A percentile compares a stretch with the other conserved stretches of the same genome.
Conservation (phyloP, 2,888 invertebrate genomes). For the Aphodius sticticus region DNA sequence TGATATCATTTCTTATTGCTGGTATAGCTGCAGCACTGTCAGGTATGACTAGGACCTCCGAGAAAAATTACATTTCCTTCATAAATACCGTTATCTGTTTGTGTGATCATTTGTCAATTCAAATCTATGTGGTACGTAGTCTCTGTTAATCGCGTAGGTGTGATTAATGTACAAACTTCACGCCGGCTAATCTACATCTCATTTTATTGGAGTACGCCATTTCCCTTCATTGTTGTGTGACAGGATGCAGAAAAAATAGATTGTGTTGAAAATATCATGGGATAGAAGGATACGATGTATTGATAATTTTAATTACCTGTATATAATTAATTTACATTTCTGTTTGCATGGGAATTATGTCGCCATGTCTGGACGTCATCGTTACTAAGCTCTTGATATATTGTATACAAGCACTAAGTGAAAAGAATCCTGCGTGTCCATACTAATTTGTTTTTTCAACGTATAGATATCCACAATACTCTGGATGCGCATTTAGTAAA, state of each 20-base stretch:
- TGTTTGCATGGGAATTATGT: too few species aligned
- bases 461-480: too few species aligned
- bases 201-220: not conserved
- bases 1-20: slow-evolving; percentile 89
- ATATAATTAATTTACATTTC: not conserved
- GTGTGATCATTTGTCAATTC: not conserved
- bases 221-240: not conserved
- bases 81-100: not conserved
- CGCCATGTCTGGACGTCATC: too few species aligned
- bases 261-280: not conserved
- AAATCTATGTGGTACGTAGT: not conserved
- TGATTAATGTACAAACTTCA: not conserved
- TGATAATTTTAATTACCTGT: not conserved
- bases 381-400: too few species aligned
- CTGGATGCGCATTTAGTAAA: too few species aligned
- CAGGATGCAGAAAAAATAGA: not conserved
- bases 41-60: slow-evolving; percentile 62
- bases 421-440: too few species aligned
- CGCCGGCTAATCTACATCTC: not conserved
- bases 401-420: too few species aligned
- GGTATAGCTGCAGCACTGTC: slow-evolving; percentile 93
- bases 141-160: not conserved
- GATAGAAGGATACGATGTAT: not conserved
- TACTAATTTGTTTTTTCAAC: too few species aligned
- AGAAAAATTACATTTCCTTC: not conserved